Percentiles rank a stretch among this genome's conserved stretches.
Conservation (phyloP, 2,797 vertebrate genomes). For the Lutjanus campechanus region DNA sequence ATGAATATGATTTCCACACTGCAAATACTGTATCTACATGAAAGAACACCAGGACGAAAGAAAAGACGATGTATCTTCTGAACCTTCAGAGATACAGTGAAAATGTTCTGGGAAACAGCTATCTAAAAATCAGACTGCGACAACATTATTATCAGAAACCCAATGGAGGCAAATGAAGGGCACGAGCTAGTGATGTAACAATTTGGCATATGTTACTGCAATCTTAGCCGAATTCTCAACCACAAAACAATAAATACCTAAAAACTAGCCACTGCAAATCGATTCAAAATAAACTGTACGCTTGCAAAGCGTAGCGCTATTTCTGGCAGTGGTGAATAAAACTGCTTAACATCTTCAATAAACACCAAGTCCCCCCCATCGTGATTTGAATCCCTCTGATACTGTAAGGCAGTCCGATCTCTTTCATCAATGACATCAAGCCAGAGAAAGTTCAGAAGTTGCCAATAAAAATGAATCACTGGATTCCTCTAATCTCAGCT, state of each 20-base stretch:
- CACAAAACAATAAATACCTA: slow-evolving; percentile 63
- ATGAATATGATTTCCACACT: slow-evolving; percentile 51
- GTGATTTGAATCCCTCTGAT: slow-evolving; percentile 82
- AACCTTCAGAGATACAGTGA: slow-evolving; percentile 34
- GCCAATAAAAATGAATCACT: slow-evolving; percentile 64
- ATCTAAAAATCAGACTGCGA: slow-evolving; percentile 36
- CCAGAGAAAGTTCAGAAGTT: slow-evolving; percentile 68
- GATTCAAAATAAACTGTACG: slow-evolving; percentile 56
- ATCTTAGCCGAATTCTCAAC: slow-evolving; percentile 43
- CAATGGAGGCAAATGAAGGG: slow-evolving; percentile 31
- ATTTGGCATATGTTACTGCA: slow-evolving; percentile 58
- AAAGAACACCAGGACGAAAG: slow-evolving; percentile 33
- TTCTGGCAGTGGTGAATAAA: slow-evolving; percentile 72
- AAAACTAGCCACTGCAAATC: slow-evolving; percentile 69
- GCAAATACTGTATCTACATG: slow-evolving; percentile 53
- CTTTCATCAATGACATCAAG: slow-evolving; percentile 80
- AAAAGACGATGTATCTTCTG: slow-evolving; percentile 23
- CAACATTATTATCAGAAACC: slow-evolving; percentile 31
- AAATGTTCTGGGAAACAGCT: slow-evolving; percentile 25
- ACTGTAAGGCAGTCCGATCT: slow-evolving; percentile 86
- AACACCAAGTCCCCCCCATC: slow-evolving; percentile 48
- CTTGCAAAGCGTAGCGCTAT: slow-evolving; percentile 48
- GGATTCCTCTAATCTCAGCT: slow-evolving; percentile 66
- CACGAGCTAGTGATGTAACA: slow-evolving; percentile 23
- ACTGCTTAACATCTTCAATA: slow-evolving; percentile 53